These are phyloP conservation scores for Genyomyrus donnyi DNA, from an alignment of 2,113 vertebrate species.

Conservation along the genomic window DNA sequence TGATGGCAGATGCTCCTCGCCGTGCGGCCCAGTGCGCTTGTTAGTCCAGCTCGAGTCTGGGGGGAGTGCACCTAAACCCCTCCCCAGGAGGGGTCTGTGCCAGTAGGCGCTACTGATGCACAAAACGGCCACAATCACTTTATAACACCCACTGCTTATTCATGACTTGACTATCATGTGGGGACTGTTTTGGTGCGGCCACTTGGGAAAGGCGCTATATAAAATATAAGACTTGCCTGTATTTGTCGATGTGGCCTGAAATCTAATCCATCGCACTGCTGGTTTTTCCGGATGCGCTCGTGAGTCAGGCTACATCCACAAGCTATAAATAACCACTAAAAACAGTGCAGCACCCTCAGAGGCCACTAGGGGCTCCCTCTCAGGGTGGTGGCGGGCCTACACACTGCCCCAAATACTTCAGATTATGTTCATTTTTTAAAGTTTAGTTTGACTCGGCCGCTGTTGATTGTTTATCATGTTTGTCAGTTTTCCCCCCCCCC, in stretches of 20 bases:
- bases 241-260: background rate
- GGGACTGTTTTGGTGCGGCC: background rate
- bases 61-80: background rate
- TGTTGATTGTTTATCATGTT: conserved; percentile 66
- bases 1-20: background rate
- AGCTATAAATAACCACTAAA: background rate
- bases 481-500: conserved; percentile 53
- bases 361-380: background rate
- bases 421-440: background rate
- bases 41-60: background rate
- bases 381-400: background rate
- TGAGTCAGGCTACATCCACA: background rate
- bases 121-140: background rate
- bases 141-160: background rate
- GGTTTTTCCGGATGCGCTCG: background rate
- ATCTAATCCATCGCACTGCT: background rate
- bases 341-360: background rate
- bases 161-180: background rate
- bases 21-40: background rate
- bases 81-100: background rate
- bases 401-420: background rate
- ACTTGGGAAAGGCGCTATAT: background rate
- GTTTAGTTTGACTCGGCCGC: conserved; percentile 22
- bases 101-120: background rate
- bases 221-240: background rate